These are phyloP conservation scores for Oppia nitens DNA, from an alignment of 1,140 invertebrate species.

Conservation along the genomic window DNA sequence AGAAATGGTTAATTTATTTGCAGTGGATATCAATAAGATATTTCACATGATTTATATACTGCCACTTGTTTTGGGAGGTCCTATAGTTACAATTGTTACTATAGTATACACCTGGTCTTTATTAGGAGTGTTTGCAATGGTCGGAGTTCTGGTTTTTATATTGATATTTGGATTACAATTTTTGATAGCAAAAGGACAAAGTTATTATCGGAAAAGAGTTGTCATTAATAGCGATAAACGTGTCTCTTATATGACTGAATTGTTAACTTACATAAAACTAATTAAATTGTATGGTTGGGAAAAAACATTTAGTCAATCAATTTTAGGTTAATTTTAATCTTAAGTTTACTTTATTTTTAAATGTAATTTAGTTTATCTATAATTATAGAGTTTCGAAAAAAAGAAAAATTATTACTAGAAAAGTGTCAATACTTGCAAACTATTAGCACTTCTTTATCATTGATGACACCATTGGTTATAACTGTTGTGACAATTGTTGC, in stretches of 20 bases:
- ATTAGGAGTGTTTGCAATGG: conserved; percentile 40
- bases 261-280: conserved; percentile 18
- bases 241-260: conserved; percentile 21
- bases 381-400: conserved; percentile 34
- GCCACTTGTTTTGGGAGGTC: conserved; percentile 43
- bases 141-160: conserved; percentile 43
- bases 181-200: conserved; percentile 10
- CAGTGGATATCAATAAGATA: conserved; percentile 45
- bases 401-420: conserved; percentile 38
- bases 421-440: conserved; percentile 42
- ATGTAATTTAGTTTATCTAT: neutral
- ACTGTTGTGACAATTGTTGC: conserved; percentile 43
- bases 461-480: conserved; percentile 43
- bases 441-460: conserved; percentile 40
- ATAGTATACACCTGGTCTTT: conserved; percentile 40
- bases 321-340: neutral
- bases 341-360: neutral
- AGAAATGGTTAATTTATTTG: conserved; percentile 49
- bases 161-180: conserved; percentile 45
- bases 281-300: conserved; percentile 88
- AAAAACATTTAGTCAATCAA: conserved; percentile 44
- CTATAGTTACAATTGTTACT: conserved; percentile 40
- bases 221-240: conserved; percentile 27
- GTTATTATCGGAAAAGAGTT: conserved; percentile 29
- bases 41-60: conserved; percentile 43